phyloP scores from a whole-genome alignment of 1,140 invertebrate species.

The Drosophila eugracilis region DNA sequence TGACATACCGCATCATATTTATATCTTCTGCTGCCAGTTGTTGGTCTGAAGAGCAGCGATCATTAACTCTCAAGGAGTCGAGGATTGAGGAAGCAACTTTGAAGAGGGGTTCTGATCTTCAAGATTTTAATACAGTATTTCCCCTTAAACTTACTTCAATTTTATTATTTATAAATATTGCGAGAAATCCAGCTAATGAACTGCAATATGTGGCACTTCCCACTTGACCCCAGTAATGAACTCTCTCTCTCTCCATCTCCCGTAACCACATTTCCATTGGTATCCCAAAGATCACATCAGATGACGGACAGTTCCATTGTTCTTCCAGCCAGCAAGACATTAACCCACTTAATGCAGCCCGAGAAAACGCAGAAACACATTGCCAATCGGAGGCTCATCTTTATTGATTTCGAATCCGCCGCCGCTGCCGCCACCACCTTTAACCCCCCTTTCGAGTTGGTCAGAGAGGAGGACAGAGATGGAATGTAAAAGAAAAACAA shows the following conservation, averaged over 20 bases:
- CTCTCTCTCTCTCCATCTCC: constrained; percentile 1
- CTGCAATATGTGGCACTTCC: constrained; percentile 24
- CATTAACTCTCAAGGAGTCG: constrained; percentile 40
- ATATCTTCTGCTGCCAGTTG: constrained; percentile 55
- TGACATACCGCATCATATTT: constrained; percentile 57
- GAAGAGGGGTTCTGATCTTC: neutral
- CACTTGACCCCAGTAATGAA: constrained; percentile 29
- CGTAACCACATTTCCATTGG: constrained; percentile 6
- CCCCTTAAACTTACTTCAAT: neutral
- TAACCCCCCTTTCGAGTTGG: constrained; percentile 23
- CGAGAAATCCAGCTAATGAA: neutral
- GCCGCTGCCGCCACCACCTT: constrained; percentile 52
- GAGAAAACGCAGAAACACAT: constrained; percentile 25
- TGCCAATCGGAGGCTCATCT: constrained; percentile 72
- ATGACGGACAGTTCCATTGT: constrained; percentile 57
- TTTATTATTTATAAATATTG: neutral
- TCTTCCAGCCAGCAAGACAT: constrained; percentile 58
- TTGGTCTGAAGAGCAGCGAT: constrained; percentile 32
- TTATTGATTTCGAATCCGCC: constrained; percentile 76
- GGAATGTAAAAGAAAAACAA: constrained; percentile 27
- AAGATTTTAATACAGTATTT: neutral
- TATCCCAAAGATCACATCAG: constrained; percentile 31
- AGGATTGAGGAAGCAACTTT: constrained; percentile 32
- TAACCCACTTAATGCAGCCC: constrained; percentile 69
- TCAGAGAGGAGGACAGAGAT: neutral